These are phyloP conservation scores for Eidolon helvum DNA, from an alignment of 2,113 vertebrate species.

Conservation along the genomic window DNA sequence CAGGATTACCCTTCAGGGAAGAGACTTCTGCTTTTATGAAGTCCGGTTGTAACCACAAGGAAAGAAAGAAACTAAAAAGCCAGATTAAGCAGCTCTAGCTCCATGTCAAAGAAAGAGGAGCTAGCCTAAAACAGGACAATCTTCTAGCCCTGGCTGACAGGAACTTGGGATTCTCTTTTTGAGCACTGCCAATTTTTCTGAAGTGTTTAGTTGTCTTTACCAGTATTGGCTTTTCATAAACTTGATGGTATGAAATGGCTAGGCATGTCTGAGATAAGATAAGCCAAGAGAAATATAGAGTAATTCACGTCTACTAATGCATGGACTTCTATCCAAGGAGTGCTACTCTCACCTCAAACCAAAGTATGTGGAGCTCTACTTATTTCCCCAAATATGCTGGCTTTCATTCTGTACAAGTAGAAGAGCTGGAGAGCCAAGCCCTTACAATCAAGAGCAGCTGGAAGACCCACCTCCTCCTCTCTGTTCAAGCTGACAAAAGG, in stretches of 20 bases:
- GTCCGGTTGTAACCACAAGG: background rate
- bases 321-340: rapidly evolving
- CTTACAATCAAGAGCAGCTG: no score
- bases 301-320: background rate
- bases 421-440: background rate
- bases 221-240: background rate
- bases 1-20: background rate
- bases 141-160: background rate
- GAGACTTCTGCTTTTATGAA: background rate
- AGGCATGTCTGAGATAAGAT: background rate
- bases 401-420: background rate
- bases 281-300: background rate
- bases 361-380: no score
- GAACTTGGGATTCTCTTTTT: background rate
- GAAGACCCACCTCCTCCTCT: background rate
- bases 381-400: background rate
- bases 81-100: background rate
- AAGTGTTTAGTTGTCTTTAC: background rate
- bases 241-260: background rate
- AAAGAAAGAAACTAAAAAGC: background rate
- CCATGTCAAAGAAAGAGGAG: background rate
- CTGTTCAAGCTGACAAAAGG: background rate
- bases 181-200: background rate
- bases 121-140: background rate
- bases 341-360: background rate